A percentile compares a stretch with the other conserved stretches of the same genome.
These are phyloP conservation scores for Chymomyza amoena DNA, from an alignment of 2,888 invertebrate species.

Conservation along the genomic window DNA sequence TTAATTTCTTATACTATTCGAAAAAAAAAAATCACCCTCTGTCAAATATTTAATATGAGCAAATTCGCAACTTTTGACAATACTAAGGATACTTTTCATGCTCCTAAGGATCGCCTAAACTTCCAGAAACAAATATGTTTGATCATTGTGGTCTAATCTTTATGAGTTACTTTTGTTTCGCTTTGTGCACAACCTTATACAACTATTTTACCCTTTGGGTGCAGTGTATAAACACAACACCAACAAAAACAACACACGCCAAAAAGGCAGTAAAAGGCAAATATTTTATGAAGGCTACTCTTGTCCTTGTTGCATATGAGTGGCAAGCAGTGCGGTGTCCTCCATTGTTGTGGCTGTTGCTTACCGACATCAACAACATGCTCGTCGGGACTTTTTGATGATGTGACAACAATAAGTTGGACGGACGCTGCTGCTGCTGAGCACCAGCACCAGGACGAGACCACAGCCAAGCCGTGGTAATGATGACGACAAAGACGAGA, in stretches of 20 bases:
- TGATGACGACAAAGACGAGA: neutral
- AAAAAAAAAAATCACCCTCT: too few species aligned
- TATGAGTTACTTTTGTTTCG: too few species aligned
- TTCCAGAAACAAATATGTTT: too few species aligned
- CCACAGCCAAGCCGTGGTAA: neutral
- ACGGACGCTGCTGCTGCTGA: neutral
- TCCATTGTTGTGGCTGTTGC: constrained; percentile 17
- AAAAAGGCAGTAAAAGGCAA: constrained; percentile 26
- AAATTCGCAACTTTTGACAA: too few species aligned
- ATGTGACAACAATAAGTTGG: constrained; percentile 17
- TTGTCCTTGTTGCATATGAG: constrained; percentile 19
- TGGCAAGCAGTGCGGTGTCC: neutral
- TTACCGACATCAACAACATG: constrained; percentile 3
- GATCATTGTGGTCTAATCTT: too few species aligned
- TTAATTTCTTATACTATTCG: too few species aligned
- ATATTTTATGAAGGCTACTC: constrained; percentile 51
- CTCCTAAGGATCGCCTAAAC: too few species aligned
- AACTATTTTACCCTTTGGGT: too few species aligned
- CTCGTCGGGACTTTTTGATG: constrained; percentile 15
- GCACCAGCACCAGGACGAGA: too few species aligned
- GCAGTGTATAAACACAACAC: neutral
- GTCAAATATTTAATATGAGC: too few species aligned
- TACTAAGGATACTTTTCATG: too few species aligned
- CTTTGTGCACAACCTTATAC: too few species aligned
- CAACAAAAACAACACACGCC: constrained; percentile 35